Base-by-base conservation (phyloP, 2,113 vertebrate species). In the Rhinichthys klamathensis region DNA sequence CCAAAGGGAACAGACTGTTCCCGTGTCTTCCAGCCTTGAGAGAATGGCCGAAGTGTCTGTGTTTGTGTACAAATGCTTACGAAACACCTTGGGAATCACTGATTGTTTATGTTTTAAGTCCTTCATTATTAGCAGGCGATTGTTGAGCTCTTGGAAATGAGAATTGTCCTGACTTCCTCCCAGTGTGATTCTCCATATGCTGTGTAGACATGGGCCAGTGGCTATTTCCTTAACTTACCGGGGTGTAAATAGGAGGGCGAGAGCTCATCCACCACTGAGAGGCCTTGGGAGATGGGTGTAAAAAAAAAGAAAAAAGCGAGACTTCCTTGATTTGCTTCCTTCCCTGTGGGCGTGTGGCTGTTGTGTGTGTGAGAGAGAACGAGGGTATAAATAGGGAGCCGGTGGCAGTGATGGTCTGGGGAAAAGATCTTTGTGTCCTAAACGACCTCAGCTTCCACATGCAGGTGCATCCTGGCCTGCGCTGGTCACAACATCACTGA, bases 391-490 rank as follows among this genome's bases (percentile, higher is more conserved):
- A 87, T 86, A 89, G 85, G 12, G 46, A 41, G 46, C 74, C 67
- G 79, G 38, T 58, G 76, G 35, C 30, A 80, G 46, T 65, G 56
- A 25, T 73, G 41, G 21, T 69, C 23, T 27, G 61, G 15, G 30
- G 73, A 75, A 74, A 72, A 70, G 54, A 56, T 56, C 73, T 75
- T 54, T 11, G 61, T 61, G 75, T 83, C 79, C 18, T 44, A 56
- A 67, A 35, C 56, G 58, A 80, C 74, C 86, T 85, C 73, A 21
- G 80, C 49, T 49, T 76, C 49, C 67, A 67, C 27, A 83, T 12
- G 16, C 88, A 89, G 86, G 84, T 89, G 88, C 61, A 85, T 89
- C 88, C 88, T 89, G 88, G 74, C 46, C 49, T 84, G 15, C 27
- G 11, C 13, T 69, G 70, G 76, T 61, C 65, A 80, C 76, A 60